Conservation (phyloP, 2,888 invertebrate species). For the Agrilus cyanescens region DNA sequence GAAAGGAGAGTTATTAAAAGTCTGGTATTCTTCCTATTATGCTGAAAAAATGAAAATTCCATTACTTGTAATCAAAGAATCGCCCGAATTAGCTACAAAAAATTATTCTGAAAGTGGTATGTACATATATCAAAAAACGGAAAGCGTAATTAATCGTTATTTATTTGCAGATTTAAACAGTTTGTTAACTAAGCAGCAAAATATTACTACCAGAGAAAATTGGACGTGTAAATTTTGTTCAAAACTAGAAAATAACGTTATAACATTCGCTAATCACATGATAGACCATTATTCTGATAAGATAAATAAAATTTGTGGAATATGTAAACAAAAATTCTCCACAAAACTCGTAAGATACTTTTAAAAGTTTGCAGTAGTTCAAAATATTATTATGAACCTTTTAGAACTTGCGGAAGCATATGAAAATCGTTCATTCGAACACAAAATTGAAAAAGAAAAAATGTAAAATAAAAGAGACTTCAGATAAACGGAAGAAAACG, state of each 20-base stretch:
- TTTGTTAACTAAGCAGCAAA: slow-evolving; percentile 24
- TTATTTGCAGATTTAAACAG: slow-evolving; percentile 13
- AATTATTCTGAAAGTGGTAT: background rate
- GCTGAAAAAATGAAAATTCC: slow-evolving; percentile 36
- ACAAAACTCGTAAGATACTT: slow-evolving; percentile 18
- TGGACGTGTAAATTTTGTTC: slow-evolving; percentile 39
- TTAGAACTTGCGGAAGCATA: slow-evolving; percentile 20
- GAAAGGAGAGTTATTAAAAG: slow-evolving; percentile 38
- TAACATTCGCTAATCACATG: slow-evolving; percentile 35
- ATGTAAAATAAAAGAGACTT: background rate
- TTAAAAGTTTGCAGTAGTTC: background rate
- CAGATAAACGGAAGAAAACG: background rate
- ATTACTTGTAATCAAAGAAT: slow-evolving; percentile 2
- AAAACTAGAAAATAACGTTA: slow-evolving; percentile 29
- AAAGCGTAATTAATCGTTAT: background rate
- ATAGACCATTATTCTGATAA: slow-evolving; percentile 32
- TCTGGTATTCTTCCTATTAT: slow-evolving; percentile 49
- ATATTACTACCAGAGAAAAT: slow-evolving; percentile 25
- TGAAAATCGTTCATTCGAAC: slow-evolving; percentile 18
- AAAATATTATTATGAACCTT: slow-evolving; percentile 6
- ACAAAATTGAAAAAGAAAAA: background rate
- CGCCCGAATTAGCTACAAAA: background rate
- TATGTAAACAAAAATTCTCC: slow-evolving; percentile 24
- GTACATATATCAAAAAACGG: background rate
- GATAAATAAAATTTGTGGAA: slow-evolving; percentile 22